Evolutionary conservation across 2,113 vertebrate species (phyloP), one percentile per base, ranked within the genome.

Genomic region (Spilogale gracilis): DNA sequence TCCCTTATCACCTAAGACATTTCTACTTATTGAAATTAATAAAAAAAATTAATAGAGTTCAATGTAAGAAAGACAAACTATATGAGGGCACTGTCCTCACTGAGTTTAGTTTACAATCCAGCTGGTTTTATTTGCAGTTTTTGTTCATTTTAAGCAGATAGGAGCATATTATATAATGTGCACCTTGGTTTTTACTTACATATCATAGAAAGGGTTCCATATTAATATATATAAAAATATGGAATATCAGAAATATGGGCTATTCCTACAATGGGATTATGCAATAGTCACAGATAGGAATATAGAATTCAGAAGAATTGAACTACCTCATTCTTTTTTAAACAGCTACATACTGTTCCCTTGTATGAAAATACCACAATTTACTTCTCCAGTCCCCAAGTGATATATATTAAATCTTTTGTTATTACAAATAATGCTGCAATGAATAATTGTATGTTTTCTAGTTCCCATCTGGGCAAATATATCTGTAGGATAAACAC

Each of bases 381-480:
- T 89, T 65, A 48, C 61, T 82, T 86, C 50, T 79, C 17, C 50
- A 38, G 18, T 83, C 7, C 38, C n/a, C 87, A 92, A 89, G 67
- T 74, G 43, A 89, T 78, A 25, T 17, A 86, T 52, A 76, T 95
- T 86, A 82, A 73, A 78, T 85, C 38, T 93, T 97, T 85, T 89
- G 16, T 60, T 95, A 20, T 86, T 89, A 60, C 27, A 93, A 93
- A 96, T 81, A 94, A 85, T 23, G 38, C 25, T 87, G 2, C 58
- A 73, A 78, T 88, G 58, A 91, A 74, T 84, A 93, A 79, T 16
- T 69, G 10, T 78, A 65, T 23, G 43, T 84, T 95, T 30, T 67
- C n/a, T 91, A 9, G 48, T 94, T 94, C 81, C 52, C 23, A 81
- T 56, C 32, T 97, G 65, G 38, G 32, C 13, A 86, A 92, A 73